phyloP scores from a whole-genome alignment of 1,140 invertebrate species.

The Rhynchophorus ferrugineus region DNA sequence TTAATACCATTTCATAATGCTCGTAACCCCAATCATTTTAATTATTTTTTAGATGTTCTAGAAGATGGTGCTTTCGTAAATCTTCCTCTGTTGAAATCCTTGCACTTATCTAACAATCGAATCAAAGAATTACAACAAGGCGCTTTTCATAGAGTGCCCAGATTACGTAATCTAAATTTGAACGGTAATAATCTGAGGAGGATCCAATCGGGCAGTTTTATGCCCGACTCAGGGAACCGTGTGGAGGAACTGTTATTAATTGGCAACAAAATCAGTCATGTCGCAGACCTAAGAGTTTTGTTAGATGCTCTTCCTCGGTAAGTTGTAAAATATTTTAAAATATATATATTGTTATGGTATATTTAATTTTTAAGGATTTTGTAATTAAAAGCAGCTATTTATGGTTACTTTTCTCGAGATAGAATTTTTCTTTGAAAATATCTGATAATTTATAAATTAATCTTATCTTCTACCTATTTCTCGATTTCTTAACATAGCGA shows the following conservation, averaged over 20 bases:
- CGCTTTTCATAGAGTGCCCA: slow-evolving; percentile 69
- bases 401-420: no score
- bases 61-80: slow-evolving; percentile 74
- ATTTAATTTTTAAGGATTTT: no score
- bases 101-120: slow-evolving; percentile 64
- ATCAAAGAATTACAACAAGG: slow-evolving; percentile 69
- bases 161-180: slow-evolving; percentile 63
- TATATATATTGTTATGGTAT: no score
- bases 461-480: no score
- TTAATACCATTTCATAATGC: no score
- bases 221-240: slow-evolving; percentile 59
- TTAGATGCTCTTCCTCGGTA: slow-evolving; percentile 61
- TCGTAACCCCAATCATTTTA: not conserved
- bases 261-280: slow-evolving; percentile 66
- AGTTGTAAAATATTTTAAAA: no score
- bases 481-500: no score
- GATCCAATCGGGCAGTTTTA: slow-evolving; percentile 72
- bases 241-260: slow-evolving; percentile 70
- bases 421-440: no score
- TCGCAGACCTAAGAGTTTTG: slow-evolving; percentile 61
- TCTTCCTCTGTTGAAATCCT: slow-evolving; percentile 57
- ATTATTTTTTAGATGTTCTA: slow-evolving; percentile 53
- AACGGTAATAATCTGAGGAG: slow-evolving; percentile 70
- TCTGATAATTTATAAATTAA: no score
- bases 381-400: no score